Conservation (phyloP, 1,140 invertebrate species). For the Drosophila aff. region DNA sequence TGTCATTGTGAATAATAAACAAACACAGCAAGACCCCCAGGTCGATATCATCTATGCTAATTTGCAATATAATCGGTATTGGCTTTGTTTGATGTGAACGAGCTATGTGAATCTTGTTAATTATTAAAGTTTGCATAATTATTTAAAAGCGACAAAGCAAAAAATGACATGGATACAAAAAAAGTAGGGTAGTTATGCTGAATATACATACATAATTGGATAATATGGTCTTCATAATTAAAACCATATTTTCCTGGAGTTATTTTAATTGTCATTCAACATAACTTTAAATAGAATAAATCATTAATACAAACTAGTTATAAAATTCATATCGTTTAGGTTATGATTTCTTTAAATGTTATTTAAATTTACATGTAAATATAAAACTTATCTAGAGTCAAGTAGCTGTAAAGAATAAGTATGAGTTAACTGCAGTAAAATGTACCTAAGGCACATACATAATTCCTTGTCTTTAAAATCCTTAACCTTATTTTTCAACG, state of each 20-base stretch:
- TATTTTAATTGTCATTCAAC: neutral
- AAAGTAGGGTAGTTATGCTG: neutral
- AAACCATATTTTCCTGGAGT: neutral
- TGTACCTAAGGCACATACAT: neutral
- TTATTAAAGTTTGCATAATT: slow-evolving; percentile 15
- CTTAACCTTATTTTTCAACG: neutral
- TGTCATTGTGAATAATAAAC: slow-evolving; percentile 10
- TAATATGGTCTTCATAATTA: neutral
- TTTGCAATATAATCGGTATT: slow-evolving; percentile 25
- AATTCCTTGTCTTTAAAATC: slow-evolving; percentile 6
- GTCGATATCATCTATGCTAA: slow-evolving; percentile 24
- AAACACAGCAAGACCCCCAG: slow-evolving; percentile 9
- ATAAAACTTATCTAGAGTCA: neutral
- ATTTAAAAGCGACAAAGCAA: neutral
- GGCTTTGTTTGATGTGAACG: neutral
- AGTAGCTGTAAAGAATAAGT: neutral
- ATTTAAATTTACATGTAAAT: neutral
- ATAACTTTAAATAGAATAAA: too few relatives aligned
- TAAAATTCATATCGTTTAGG: too few relatives aligned
- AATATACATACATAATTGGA: neutral
- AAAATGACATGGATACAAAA: neutral
- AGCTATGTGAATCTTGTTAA: slow-evolving; percentile 14
- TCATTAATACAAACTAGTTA: too few relatives aligned
- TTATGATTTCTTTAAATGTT: too few relatives aligned
- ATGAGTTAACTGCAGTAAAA: neutral